Evolutionary conservation across 2,888 invertebrate genomes (phyloP).

Genomic region (Sicus ferrugineus): DNA sequence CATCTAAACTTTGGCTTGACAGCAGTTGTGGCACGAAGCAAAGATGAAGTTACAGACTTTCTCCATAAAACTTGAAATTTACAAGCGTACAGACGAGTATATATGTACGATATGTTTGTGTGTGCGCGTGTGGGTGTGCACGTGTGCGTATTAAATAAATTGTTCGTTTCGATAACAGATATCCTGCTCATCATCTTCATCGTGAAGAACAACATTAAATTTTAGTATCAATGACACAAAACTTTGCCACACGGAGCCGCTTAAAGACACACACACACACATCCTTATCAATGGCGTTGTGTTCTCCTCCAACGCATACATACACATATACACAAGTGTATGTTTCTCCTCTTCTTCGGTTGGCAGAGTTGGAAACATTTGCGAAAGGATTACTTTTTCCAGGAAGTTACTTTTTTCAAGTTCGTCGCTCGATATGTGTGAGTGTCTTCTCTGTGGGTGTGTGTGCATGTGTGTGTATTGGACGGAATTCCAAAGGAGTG

Average conservation of each 20-base stretch:
- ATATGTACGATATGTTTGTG: not conserved
- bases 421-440: not conserved
- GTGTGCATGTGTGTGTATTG: conserved; percentile 4
- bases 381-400: conserved; percentile 48
- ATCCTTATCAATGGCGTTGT: too few relatives aligned
- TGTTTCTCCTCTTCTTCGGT: not conserved
- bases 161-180: conserved; percentile 38
- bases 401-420: conserved; percentile 39
- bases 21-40: conserved; percentile 1
- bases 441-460: not conserved
- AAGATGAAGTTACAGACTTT: not conserved
- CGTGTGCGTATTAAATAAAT: conserved; percentile 31
- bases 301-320: not conserved
- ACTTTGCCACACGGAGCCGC: not conserved
- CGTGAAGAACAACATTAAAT: conserved; percentile 36
- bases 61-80: conserved; percentile 6
- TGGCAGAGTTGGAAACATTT: conserved; percentile 15
- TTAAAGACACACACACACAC: too few relatives aligned
- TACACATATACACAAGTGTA: conserved; percentile 1
- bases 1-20: not conserved
- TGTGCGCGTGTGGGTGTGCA: conserved; percentile 21
- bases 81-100: conserved; percentile 24
- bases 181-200: conserved; percentile 34
- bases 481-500: too few relatives aligned
- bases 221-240: conserved; percentile 19